Percentiles rank a stretch among this genome's conserved stretches.
Evolutionary conservation across 1,140 invertebrate species (phyloP).

Genomic region (Fopius arisanus): DNA sequence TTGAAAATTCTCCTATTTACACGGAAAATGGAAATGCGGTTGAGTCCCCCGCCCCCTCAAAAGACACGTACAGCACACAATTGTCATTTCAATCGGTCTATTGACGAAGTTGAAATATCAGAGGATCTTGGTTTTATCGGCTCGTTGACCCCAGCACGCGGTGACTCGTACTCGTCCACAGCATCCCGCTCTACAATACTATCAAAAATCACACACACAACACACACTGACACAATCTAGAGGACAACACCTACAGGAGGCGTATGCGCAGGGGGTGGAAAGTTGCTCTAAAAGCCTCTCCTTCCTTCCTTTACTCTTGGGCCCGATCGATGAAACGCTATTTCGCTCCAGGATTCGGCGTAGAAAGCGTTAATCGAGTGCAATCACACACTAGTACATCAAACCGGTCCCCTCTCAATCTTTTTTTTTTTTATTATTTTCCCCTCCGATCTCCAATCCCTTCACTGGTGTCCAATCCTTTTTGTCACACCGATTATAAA

Average conservation of each 20-base stretch:
- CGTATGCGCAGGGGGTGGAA: slow-evolving; percentile 9
- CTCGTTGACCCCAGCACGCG: slow-evolving; percentile 11
- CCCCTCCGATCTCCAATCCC: too few species aligned
- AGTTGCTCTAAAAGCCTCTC: slow-evolving; percentile 12
- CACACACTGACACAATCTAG: background rate
- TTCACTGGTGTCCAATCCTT: background rate
- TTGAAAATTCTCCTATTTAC: background rate
- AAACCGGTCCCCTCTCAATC: background rate
- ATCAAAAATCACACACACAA: background rate
- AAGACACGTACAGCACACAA: background rate
- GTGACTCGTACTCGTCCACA: slow-evolving; percentile 7
- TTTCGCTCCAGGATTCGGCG: slow-evolving; percentile 21
- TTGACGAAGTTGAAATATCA: background rate
- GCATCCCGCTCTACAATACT: background rate
- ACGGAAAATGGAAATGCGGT: background rate
- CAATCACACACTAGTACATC: slow-evolving; percentile 12
- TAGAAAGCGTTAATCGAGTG: slow-evolving; percentile 26
- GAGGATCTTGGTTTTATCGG: background rate
- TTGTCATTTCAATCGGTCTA: background rate
- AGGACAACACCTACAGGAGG: background rate
- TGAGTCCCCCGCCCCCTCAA: background rate
- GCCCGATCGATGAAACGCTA: slow-evolving; percentile 11
- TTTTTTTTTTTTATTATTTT: background rate
- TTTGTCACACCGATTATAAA: slow-evolving; percentile 64
- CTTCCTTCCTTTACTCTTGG: slow-evolving; percentile 4